These are phyloP conservation scores for Ovis canadensis DNA, from an alignment of 2,113 vertebrate genomes.

Conservation along the genomic window DNA sequence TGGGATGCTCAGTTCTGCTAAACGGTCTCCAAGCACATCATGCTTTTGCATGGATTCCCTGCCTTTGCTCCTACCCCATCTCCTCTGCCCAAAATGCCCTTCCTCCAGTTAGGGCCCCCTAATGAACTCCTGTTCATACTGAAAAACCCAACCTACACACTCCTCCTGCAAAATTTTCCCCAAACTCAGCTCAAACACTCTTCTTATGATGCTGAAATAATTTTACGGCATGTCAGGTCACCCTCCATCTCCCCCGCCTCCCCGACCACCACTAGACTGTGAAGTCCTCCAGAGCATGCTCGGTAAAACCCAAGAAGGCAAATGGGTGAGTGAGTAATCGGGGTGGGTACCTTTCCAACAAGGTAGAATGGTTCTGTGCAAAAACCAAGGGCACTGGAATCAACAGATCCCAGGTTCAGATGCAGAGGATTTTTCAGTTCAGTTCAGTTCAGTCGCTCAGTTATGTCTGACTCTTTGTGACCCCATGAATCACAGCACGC, in stretches of 20 bases:
- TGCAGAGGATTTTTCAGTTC: background rate
- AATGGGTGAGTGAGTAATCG: background rate
- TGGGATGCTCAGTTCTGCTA: background rate
- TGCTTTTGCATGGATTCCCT: background rate
- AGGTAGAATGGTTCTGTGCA: background rate
- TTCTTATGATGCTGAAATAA: background rate
- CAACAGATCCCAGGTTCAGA: background rate
- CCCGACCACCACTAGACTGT: background rate
- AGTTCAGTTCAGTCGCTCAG: too few relatives aligned
- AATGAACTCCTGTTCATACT: background rate
- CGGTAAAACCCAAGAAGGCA: background rate
- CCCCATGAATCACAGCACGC: too few relatives aligned
- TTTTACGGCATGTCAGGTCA: background rate
- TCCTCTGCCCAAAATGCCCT: background rate
- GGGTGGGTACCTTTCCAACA: background rate
- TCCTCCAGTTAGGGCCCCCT: background rate
- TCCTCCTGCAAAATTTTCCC: background rate
- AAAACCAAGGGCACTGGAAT: background rate
- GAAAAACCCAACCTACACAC: background rate
- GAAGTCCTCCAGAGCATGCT: background rate
- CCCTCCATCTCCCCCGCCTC: rapidly evolving
- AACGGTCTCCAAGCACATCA: background rate
- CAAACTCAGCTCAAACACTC: background rate
- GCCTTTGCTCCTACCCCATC: background rate
- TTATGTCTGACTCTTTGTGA: too few relatives aligned